Evolutionary conservation across 2,888 invertebrate species (phyloP).

Genomic region (Dasypogon diadema): DNA sequence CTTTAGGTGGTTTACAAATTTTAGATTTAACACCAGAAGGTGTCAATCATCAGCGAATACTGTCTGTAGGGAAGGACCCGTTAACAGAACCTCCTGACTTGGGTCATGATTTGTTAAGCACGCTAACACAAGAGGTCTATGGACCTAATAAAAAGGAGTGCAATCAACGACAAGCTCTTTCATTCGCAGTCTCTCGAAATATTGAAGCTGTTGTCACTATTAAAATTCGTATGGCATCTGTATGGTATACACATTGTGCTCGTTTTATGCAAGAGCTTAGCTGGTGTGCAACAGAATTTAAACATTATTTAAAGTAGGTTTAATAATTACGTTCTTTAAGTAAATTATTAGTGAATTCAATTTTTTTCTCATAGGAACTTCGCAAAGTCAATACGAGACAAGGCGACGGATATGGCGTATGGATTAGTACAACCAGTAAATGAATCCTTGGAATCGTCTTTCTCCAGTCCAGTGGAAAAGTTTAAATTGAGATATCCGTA

Average conservation of each 20-base stretch:
- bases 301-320: slow-evolving; percentile 75
- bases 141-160: slow-evolving; percentile 60
- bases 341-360: neutral
- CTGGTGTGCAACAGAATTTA: slow-evolving; percentile 90
- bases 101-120: slow-evolving; percentile 61
- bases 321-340: slow-evolving; percentile 42
- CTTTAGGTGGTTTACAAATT: slow-evolving; percentile 91
- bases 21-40: slow-evolving; percentile 89
- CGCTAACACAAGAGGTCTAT: slow-evolving; percentile 68
- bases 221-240: slow-evolving; percentile 81
- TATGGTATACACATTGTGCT: slow-evolving; percentile 94
- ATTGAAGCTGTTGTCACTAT: slow-evolving; percentile 63
- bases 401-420: slow-evolving; percentile 94
- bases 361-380: slow-evolving; percentile 73
- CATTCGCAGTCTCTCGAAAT: slow-evolving; percentile 66
- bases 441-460: slow-evolving; percentile 61
- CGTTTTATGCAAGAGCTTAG: slow-evolving; percentile 86
- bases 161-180: slow-evolving; percentile 67
- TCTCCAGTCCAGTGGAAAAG: neutral
- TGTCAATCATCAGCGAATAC: slow-evolving; percentile 84
- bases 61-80: slow-evolving; percentile 86
- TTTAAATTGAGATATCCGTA: neutral
- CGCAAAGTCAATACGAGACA: slow-evolving; percentile 86
- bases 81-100: slow-evolving; percentile 69
- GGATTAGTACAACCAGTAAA: slow-evolving; percentile 81